Base-by-base conservation (phyloP, 37 sponge, comb jelly and placozoan species). In the Beroe ovata region DNA sequence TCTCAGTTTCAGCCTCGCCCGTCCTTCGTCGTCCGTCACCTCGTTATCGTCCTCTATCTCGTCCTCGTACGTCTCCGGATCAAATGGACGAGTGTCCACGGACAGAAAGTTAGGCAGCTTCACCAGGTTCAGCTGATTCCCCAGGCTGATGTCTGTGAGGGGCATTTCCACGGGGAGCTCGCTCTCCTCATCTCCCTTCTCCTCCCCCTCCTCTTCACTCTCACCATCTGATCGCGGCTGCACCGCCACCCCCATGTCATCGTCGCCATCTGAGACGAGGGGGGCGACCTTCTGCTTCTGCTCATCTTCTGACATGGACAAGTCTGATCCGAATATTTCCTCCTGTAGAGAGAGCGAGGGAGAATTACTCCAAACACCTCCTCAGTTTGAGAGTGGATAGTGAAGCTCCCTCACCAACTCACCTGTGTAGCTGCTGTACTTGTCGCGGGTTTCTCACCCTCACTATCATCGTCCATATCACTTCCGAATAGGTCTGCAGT, bases 31-130 rank as follows among this genome's bases (percentile, higher is more conserved):
- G 90, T 97, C 99, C 11, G 93, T 66, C 1, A 97, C 60, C 35
- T 97, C 96, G 39, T 89, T 89, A 37, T 97, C 99, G 8, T 97
- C 99, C 34, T 93, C 96, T 20, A 89, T 92, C 90, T 97, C 99
- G 71, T 97, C 96, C 61, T 95, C 96, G 89, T 94, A 97, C 19
- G 92, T 89, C 63, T 89, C 91, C 33, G 95, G 63, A 60, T 95
- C 94, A 90, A 97, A 97, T 3, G 99, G 96, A 29, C 99, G 91
- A 30, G 64, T 93, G 64, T 95, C 96, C 6, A 94, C 89, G 30
- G 92, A 93, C 47, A 96, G 90, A 64, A 96, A 94, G 90, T 96
- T 96, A 20, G 99, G 99, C n/a, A 97, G 90, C 64, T 95, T 97
- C 22, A 95, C 92, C 88, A 94, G 94, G 89, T 94, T 88, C 36